A percentile compares a stretch with the other conserved stretches of the same genome.
These are phyloP conservation scores for Drosophila simulans DNA, from an alignment of 1,140 invertebrate genomes.

Conservation along the genomic window DNA sequence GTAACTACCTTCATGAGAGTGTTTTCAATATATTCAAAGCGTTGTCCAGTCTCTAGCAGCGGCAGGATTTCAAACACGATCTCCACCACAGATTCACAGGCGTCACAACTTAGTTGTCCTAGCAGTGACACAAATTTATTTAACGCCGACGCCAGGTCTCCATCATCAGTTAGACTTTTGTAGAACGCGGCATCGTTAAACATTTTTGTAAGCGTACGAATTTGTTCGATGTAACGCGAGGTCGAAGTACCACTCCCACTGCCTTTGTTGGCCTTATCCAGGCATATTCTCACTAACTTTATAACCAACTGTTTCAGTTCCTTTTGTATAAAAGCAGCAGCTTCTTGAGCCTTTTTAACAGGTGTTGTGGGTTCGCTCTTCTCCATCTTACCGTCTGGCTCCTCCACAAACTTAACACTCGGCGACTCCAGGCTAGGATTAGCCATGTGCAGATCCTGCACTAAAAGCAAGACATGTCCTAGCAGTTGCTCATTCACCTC, in stretches of 20 bases:
- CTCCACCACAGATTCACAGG: slow-evolving; percentile 85
- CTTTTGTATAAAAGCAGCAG: slow-evolving; percentile 66
- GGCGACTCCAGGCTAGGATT: slow-evolving; percentile 69
- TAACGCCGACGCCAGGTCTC: slow-evolving; percentile 85
- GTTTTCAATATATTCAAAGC: slow-evolving; percentile 85
- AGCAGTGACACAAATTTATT: slow-evolving; percentile 85
- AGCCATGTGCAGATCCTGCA: slow-evolving; percentile 69
- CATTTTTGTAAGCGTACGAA: slow-evolving; percentile 66
- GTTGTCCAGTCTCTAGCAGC: slow-evolving; percentile 85
- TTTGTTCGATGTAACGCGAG: slow-evolving; percentile 55
- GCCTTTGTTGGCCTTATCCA: slow-evolving; percentile 50
- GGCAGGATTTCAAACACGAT: slow-evolving; percentile 87
- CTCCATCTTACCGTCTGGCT: neutral
- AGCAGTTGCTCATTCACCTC: slow-evolving; percentile 60
- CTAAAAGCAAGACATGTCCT: slow-evolving; percentile 58
- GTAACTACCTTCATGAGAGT: slow-evolving; percentile 46
- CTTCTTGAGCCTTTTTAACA: slow-evolving; percentile 52
- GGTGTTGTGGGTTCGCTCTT: slow-evolving; percentile 47
- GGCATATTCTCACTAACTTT: slow-evolving; percentile 85
- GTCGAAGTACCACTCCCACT: slow-evolving; percentile 26
- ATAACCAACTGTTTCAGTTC: slow-evolving; percentile 85
- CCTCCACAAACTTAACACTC: slow-evolving; percentile 66
- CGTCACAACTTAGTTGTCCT: slow-evolving; percentile 71
- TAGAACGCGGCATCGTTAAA: slow-evolving; percentile 69
- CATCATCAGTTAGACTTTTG: slow-evolving; percentile 50